Percentiles rank a stretch among this genome's conserved stretches.
Conservation (phyloP, 2,888 invertebrate genomes). For the Cerastoderma edule region DNA sequence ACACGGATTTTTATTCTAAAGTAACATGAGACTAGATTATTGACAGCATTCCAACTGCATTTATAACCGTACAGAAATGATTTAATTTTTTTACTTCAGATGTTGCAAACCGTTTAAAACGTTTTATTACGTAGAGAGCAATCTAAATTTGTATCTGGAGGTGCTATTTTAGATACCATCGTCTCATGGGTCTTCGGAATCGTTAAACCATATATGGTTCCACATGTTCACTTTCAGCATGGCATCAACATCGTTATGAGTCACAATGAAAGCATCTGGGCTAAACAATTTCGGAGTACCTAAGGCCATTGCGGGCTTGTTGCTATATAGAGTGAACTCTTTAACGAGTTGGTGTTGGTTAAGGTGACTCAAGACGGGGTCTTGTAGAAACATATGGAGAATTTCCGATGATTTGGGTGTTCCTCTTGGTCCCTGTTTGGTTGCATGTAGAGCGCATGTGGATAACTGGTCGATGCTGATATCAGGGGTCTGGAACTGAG, state of each 20-base stretch:
- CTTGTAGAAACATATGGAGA: conserved; percentile 43
- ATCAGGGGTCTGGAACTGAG: conserved; percentile 1
- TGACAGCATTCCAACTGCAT: too few relatives aligned
- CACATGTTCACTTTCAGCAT: conserved; percentile 55
- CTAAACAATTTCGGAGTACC: conserved; percentile 28
- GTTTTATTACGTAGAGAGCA: too few relatives aligned
- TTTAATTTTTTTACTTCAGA: too few relatives aligned
- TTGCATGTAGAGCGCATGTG: conserved; percentile 67
- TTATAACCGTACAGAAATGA: too few relatives aligned
- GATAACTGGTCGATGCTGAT: conserved; percentile 68
- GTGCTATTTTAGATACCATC: too few relatives aligned
- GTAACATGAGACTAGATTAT: too few relatives aligned
- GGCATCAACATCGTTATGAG: conserved; percentile 43
- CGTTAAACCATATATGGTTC: too few relatives aligned
- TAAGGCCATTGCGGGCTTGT: neutral
- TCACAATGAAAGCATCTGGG: conserved; percentile 28
- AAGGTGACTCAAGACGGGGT: conserved; percentile 46
- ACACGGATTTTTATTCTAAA: too few relatives aligned
- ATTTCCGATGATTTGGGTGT: conserved; percentile 19
- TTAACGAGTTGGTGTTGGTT: conserved; percentile 43
- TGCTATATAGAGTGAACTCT: neutral
- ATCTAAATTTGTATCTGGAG: too few relatives aligned
- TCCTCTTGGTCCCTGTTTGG: conserved; percentile 16
- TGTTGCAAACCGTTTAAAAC: too few relatives aligned
- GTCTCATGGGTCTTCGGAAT: too few relatives aligned